phyloP scores from a whole-genome alignment of 2,797 vertebrate species.

The Mionectes olivaceus region DNA sequence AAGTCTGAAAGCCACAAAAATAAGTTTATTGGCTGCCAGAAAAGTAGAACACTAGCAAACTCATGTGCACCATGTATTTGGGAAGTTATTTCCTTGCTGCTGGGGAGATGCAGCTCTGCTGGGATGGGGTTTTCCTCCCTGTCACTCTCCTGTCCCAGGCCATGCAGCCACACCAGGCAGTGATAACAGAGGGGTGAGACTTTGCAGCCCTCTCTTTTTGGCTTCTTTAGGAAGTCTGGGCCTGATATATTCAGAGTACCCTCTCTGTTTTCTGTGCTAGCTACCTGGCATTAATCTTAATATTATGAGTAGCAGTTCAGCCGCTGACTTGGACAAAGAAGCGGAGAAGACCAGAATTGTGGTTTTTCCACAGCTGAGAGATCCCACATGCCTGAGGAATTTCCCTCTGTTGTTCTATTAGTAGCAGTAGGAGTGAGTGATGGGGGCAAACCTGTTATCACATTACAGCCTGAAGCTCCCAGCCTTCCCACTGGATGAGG shows the following conservation, averaged over 20 bases:
- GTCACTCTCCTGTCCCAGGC: neutral
- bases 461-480: neutral
- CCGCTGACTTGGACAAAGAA: neutral
- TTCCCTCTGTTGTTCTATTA: conserved; percentile 1
- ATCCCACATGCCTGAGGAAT: neutral
- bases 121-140: neutral
- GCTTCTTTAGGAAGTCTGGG: neutral
- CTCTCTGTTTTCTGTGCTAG: neutral
- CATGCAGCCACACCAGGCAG: neutral
- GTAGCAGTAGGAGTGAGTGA: neutral
- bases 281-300: neutral
- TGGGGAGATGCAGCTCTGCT: neutral
- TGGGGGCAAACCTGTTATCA: conserved; percentile 19
- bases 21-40: neutral
- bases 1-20: neutral
- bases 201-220: neutral
- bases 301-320: neutral
- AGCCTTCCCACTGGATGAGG: neutral
- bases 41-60: neutral
- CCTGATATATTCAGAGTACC: neutral
- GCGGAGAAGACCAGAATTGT: neutral
- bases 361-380: neutral
- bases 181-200: neutral
- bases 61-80: neutral
- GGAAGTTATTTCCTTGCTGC: neutral